Evolutionary conservation across 2,888 invertebrate species (phyloP).

Genomic region (Lottia scabra): DNA sequence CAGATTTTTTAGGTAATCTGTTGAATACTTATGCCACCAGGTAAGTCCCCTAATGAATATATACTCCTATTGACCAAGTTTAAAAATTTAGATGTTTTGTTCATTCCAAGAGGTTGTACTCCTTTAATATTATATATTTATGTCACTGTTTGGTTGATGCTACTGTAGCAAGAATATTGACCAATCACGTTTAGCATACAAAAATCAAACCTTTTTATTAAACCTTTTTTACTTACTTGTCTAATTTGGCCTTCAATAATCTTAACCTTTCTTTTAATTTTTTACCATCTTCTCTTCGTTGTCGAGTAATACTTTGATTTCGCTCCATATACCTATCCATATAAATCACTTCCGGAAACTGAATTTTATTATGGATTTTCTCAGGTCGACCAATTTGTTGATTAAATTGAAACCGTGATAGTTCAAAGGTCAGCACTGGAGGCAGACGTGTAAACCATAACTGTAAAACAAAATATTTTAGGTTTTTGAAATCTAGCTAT

Average conservation of each 20-base stretch:
- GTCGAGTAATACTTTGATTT: constrained; percentile 67
- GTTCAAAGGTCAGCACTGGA: constrained; percentile 69
- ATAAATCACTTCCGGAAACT: constrained; percentile 70
- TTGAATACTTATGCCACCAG: too few species aligned
- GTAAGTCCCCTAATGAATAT: too few species aligned
- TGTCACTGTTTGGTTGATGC: too few species aligned
- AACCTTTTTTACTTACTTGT: constrained; percentile 62
- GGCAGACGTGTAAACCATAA: constrained; percentile 71
- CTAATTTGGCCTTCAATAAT: constrained; percentile 62
- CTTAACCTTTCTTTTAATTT: constrained; percentile 65
- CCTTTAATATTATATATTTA: too few species aligned
- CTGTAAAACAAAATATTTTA: constrained; percentile 43
- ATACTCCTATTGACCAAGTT: too few species aligned
- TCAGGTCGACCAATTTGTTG: constrained; percentile 69
- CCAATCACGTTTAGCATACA: too few species aligned
- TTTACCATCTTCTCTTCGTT: constrained; percentile 67
- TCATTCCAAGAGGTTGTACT: too few species aligned
- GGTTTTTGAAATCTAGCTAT: too few species aligned
- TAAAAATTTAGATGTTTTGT: too few species aligned
- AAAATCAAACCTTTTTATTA: too few species aligned
- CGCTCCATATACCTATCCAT: constrained; percentile 71
- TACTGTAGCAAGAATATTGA: too few species aligned
- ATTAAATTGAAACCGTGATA: constrained; percentile 71
- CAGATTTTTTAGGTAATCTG: too few species aligned
- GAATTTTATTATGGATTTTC: constrained; percentile 71